Evolutionary conservation across 1,140 invertebrate genomes (phyloP), one percentile per base, ranked within the genome.

Genomic region (Schmidtea mediterranea): DNA sequence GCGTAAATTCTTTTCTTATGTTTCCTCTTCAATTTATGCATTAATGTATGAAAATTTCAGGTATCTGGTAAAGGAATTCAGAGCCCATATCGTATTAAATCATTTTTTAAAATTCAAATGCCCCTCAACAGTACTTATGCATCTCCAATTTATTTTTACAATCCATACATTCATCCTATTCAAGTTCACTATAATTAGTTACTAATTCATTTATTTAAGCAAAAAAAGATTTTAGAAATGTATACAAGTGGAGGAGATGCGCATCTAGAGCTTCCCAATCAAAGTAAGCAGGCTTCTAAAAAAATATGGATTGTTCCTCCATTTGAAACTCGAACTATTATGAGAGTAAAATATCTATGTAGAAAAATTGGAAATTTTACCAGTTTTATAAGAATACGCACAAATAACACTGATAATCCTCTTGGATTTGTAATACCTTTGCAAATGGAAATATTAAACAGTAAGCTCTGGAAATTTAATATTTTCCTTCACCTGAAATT

Each of bases 181-280:
- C 82, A 89, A 73, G 82, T 82, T 69, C 60, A 32, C 3, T 32
- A 6, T 3, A 32, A 32, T 32, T 32, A 32, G 10, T 32, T 32
- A 10, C 26, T 3, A 32, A 10, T 6, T 3, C 3, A 32, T 32
- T 32, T 6, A 32, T 32, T 32, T 10, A 10, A 32, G 3, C 10
- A 6, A 6, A 32, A 32, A 10, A 6, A 81, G 77, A 74, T 86
- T 56, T 70, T 76, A 56, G 79, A 82, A 71, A 75, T 84, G 59
- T 86, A 83, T 69, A 81, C 80, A 54, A 86, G 81, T 65, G 81
- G 81, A 48, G 76, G 78, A 49, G 81, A 84, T 67, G 76, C 90
- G 65, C 78, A 84, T 61, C 67, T 92, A 58, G 80, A 83, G 67
- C 70, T 90, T 57, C 81, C 83, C 48, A 74, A 74, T 52, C 78